These are phyloP conservation scores for Anguilla megastoma DNA, from an alignment of 2,797 vertebrate species.

Conservation along the genomic window DNA sequence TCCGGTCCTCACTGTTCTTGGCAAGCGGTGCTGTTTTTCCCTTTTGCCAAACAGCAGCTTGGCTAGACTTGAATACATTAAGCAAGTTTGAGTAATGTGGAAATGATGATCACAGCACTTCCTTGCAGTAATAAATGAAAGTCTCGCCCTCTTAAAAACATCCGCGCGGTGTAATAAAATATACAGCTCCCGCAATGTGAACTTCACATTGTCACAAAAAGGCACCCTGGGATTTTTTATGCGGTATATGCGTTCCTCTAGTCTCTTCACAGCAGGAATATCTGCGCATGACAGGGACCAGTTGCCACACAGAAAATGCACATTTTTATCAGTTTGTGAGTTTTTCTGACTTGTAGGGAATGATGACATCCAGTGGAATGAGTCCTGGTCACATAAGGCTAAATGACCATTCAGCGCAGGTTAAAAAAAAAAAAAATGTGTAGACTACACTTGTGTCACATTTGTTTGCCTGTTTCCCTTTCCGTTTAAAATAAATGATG, in stretches of 20 bases:
- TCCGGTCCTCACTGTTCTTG: neutral
- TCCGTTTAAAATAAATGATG: neutral
- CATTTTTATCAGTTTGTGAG: neutral
- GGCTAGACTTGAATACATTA: neutral
- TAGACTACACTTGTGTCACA: neutral
- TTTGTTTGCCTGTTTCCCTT: neutral
- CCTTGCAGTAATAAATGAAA: neutral
- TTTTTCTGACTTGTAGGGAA: neutral
- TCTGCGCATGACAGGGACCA: neutral
- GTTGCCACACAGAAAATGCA: neutral
- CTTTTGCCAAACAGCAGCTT: neutral
- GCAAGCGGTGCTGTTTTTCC: neutral
- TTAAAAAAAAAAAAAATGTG: neutral
- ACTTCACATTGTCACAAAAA: neutral
- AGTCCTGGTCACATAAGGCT: neutral
- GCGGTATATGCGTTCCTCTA: neutral
- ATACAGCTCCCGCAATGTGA: neutral
- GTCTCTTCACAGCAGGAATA: neutral
- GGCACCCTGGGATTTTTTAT: neutral
- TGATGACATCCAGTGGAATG: neutral
- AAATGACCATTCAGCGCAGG: neutral
- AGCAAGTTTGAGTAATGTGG: neutral
- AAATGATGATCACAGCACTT: constrained; percentile 16
- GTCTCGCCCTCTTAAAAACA: neutral
- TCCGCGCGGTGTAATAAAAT: neutral